phyloP scores from a whole-genome alignment of 1,140 invertebrate species.

The Drosophila pseudoobscura region DNA sequence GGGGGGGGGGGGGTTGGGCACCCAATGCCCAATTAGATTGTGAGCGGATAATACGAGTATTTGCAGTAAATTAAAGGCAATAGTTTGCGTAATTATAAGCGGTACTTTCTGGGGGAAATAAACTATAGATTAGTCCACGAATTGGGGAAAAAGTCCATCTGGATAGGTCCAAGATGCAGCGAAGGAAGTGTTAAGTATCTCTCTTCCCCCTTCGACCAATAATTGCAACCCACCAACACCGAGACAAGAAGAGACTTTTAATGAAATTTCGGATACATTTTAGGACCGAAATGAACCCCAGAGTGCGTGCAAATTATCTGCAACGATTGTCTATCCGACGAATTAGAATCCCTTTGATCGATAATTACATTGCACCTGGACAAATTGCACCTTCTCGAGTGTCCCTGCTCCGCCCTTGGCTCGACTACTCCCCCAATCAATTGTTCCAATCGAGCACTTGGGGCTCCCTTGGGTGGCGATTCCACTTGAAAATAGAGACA shows the following conservation, averaged over 20 bases:
- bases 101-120: neutral
- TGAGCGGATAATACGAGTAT: conserved; percentile 5
- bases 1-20: conserved; percentile 5
- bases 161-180: too few species aligned
- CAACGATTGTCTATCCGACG: neutral
- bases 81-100: conserved; percentile 3
- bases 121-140: neutral
- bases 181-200: too few species aligned
- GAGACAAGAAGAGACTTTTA: too few species aligned
- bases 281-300: too few species aligned
- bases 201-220: too few species aligned
- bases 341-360: neutral
- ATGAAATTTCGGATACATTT: too few species aligned
- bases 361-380: conserved; percentile 37
- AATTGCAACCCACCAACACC: too few species aligned
- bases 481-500: conserved; percentile 72
- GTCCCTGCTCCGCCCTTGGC: neutral
- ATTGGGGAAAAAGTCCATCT: neutral
- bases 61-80: conserved; percentile 5
- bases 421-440: neutral
- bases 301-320: too few species aligned
- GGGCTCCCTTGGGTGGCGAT: conserved; percentile 20
- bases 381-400: conserved; percentile 7
- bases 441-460: conserved; percentile 44
- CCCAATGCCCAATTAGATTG: conserved; percentile 41